Evolutionary conservation across 2,888 invertebrate genomes (phyloP).

Genomic region (Frankliniella fusca): DNA sequence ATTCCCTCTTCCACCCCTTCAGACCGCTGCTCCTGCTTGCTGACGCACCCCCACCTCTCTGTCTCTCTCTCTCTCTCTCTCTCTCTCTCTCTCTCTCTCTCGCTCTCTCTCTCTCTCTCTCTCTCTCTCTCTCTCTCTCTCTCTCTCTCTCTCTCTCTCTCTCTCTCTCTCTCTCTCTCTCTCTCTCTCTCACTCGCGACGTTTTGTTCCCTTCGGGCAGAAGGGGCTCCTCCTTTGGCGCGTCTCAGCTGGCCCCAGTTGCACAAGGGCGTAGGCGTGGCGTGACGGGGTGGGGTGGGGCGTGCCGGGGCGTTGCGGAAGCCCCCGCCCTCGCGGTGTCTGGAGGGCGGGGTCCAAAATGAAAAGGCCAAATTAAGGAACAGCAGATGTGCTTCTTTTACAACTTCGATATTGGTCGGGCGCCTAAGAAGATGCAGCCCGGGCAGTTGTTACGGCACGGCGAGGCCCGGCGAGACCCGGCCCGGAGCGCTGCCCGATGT

Average conservation of each 20-base stretch:
- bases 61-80: background rate
- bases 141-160: slow-evolving; percentile 1
- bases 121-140: background rate
- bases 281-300: background rate
- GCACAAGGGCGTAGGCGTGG: background rate
- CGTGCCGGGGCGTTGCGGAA: background rate
- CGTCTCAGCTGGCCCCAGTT: background rate
- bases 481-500: background rate
- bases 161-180: slow-evolving; percentile 1
- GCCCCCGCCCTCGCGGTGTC: background rate
- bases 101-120: background rate
- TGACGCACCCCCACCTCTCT: too few relatives aligned
- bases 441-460: background rate
- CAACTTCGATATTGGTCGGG: slow-evolving; percentile 7
- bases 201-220: background rate
- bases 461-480: background rate
- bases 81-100: background rate
- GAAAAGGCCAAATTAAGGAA: slow-evolving; percentile 22
- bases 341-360: background rate
- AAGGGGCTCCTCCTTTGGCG: background rate
- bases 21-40: too few relatives aligned
- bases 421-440: background rate
- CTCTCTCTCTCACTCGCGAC: background rate
- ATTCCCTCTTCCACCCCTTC: too few relatives aligned
- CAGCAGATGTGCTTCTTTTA: slow-evolving; percentile 16